Conservation (phyloP, 2,113 vertebrate species). For the Lophochroa leadbeateri region DNA sequence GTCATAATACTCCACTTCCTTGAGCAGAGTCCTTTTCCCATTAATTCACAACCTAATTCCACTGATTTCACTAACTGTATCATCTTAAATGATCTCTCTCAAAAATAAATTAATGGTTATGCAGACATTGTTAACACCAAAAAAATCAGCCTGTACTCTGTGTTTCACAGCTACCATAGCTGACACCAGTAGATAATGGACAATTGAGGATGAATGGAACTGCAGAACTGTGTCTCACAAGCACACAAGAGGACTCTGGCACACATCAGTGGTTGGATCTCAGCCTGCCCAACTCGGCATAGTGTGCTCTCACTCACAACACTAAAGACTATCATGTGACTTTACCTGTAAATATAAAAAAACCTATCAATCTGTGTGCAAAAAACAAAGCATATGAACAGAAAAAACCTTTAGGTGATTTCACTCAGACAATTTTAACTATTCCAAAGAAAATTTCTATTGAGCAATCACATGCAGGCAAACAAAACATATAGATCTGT, state of each 20-base stretch:
- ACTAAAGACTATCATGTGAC: neutral
- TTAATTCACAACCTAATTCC: neutral
- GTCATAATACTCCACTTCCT: neutral
- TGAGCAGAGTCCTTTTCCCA: neutral
- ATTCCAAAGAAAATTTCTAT: neutral
- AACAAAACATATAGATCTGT: neutral
- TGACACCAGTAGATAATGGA: neutral
- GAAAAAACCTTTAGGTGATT: neutral
- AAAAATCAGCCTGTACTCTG: neutral
- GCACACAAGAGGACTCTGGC: neutral
- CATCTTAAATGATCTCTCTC: neutral
- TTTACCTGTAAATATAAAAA: neutral
- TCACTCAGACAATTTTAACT: neutral
- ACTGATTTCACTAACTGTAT: neutral
- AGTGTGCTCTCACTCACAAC: neutral
- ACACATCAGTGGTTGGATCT: neutral
- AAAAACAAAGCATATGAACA: accelerated
- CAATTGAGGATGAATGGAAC: neutral
- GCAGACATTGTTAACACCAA: neutral
- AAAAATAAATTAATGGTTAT: neutral
- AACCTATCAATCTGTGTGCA: accelerated
- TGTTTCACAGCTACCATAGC: accelerated
- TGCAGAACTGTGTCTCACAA: neutral
- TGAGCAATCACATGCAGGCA: neutral
- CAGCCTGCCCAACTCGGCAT: neutral